Percentiles rank a stretch among this genome's conserved stretches.
Conservation (phyloP, 2,888 invertebrate genomes). For the Drosophila parthenogenetica region DNA sequence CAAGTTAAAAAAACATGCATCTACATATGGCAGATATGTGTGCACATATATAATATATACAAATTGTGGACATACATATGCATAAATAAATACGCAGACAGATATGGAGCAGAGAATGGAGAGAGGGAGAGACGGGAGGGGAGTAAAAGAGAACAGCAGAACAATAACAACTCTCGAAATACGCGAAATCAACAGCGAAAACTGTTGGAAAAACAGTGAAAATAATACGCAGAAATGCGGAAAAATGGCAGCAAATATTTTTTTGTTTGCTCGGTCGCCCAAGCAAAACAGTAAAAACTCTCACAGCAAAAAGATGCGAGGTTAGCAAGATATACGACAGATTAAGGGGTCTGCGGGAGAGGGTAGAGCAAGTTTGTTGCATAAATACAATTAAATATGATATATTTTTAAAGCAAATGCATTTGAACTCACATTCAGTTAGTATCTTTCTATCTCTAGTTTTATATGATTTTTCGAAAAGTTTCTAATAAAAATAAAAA, state of each 20-base stretch:
- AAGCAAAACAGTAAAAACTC: slow-evolving; percentile 39
- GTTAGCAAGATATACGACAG: slow-evolving; percentile 19
- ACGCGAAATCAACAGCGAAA: slow-evolving; percentile 47
- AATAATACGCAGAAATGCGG: slow-evolving; percentile 73
- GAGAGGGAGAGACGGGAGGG: too few species aligned
- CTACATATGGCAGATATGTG: slow-evolving; percentile 54
- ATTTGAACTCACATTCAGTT: background rate
- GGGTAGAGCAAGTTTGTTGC: slow-evolving; percentile 15
- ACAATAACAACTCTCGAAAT: slow-evolving; percentile 29
- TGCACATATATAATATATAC: slow-evolving; percentile 22
- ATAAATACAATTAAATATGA: slow-evolving; percentile 46
- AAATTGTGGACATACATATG: slow-evolving; percentile 11
- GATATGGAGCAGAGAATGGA: background rate
- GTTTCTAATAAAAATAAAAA: background rate
- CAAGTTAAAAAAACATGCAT: slow-evolving; percentile 66
- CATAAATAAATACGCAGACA: slow-evolving; percentile 67
- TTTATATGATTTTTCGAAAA: background rate
- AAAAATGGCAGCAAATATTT: slow-evolving; percentile 63
- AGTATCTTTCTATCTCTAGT: background rate
- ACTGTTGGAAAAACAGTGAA: slow-evolving; percentile 66
- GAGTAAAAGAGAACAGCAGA: slow-evolving; percentile 26
- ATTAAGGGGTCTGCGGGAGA: background rate
- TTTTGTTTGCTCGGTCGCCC: slow-evolving; percentile 41
- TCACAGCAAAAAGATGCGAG: slow-evolving; percentile 10
- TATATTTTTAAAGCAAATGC: slow-evolving; percentile 26